A percentile compares a stretch with the other conserved stretches of the same genome.
These are phyloP conservation scores for Pseudachorutes palmiensis DNA, from an alignment of 1,140 invertebrate genomes.

Conservation along the genomic window DNA sequence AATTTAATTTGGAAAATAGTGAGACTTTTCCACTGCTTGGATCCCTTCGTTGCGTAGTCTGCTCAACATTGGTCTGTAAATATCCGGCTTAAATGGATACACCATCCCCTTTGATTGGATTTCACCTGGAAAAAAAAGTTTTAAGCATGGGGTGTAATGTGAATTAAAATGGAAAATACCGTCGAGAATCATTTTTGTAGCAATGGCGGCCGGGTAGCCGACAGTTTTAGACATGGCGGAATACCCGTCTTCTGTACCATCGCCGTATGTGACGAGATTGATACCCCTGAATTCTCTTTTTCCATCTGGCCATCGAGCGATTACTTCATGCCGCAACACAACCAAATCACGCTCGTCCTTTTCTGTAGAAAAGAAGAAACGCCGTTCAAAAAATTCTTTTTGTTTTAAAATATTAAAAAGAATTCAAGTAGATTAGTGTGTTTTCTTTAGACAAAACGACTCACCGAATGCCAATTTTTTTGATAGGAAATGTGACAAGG, in stretches of 20 bases:
- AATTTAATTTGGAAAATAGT: constrained; percentile 5
- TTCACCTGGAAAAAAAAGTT: constrained; percentile 59
- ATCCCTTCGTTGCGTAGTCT: constrained; percentile 78
- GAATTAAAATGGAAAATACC: constrained; percentile 50
- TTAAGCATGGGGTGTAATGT: neutral
- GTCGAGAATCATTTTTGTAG: constrained; percentile 93
- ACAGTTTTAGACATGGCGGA: constrained; percentile 98
- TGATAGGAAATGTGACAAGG: constrained; percentile 79
- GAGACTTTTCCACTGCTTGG: constrained; percentile 57
- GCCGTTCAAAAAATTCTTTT: neutral
- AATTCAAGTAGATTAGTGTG: too few relatives aligned
- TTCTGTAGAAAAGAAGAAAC: constrained; percentile 46
- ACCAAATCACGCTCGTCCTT: constrained; percentile 86
- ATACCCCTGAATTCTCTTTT: constrained; percentile 74
- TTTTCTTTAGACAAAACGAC: too few relatives aligned
- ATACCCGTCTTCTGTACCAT: constrained; percentile 57
- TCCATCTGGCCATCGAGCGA: constrained; percentile 83
- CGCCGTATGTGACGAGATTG: constrained; percentile 88
- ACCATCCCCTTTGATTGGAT: constrained; percentile 90
- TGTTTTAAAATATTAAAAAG: neutral
- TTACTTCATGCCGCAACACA: constrained; percentile 85
- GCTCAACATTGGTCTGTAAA: constrained; percentile 81
- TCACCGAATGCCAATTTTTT: constrained; percentile 72
- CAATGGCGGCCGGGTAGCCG: constrained; percentile 90
- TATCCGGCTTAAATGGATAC: constrained; percentile 77